Percentiles rank a stretch among this genome's conserved stretches.
Conservation (phyloP, 2,797 vertebrate species). For the Parotocinclus haroldoi region DNA sequence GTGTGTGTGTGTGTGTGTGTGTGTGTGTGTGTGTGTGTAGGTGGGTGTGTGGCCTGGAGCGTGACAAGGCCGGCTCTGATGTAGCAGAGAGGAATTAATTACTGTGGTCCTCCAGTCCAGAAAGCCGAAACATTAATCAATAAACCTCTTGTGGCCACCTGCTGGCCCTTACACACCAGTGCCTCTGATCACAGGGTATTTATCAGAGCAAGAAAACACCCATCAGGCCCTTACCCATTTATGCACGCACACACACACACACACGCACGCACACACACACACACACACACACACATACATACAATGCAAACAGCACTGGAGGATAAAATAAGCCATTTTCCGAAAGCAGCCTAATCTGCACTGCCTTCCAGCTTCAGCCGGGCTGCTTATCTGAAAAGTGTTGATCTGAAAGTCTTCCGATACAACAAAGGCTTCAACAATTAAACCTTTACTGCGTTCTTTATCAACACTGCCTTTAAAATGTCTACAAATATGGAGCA, state of each 20-base stretch:
- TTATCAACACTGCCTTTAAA: conserved; percentile 11
- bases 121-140: conserved; percentile 44
- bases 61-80: conserved; percentile 32
- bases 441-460: conserved; percentile 30
- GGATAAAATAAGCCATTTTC: conserved; percentile 9
- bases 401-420: conserved; percentile 37
- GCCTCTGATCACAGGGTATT: conserved; percentile 25
- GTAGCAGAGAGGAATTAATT: conserved; percentile 39
- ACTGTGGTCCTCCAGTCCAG: conserved; percentile 31
- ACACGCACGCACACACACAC: background rate
- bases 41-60: conserved; percentile 16
- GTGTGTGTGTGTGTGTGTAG: background rate
- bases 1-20: background rate
- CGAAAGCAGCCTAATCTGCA: conserved; percentile 54
- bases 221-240: conserved; percentile 6
- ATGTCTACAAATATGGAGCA: conserved; percentile 1
- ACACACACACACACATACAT: background rate
- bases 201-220: conserved; percentile 33
- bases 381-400: conserved; percentile 52
- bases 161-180: conserved; percentile 16
- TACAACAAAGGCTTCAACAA: conserved; percentile 53
- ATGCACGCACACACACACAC: background rate
- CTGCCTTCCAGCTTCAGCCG: conserved; percentile 63
- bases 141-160: conserved; percentile 28
- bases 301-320: background rate